These are phyloP conservation scores for Drosophila sp. DNA, from an alignment of 1,140 invertebrate genomes.

Conservation along the genomic window DNA sequence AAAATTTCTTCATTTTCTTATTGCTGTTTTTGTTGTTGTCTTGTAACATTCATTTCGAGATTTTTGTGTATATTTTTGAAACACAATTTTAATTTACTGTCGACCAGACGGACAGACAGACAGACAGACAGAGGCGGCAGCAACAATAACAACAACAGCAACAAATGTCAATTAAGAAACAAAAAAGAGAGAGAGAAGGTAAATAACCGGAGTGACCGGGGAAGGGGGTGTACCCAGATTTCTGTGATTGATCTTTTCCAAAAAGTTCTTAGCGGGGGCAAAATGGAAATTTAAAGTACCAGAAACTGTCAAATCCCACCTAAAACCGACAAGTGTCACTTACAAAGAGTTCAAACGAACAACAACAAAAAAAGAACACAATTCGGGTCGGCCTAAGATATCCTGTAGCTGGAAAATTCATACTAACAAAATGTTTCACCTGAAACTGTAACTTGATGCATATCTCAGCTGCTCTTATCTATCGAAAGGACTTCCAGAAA, in stretches of 20 bases:
- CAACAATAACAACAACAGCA: constrained; percentile 26
- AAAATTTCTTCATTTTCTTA: constrained; percentile 15
- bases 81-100: constrained; percentile 78
- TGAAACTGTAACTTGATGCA: no score
- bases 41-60: constrained; percentile 53
- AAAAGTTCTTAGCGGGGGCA: constrained; percentile 44
- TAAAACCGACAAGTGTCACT: constrained; percentile 62
- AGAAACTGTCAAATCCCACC: constrained; percentile 36
- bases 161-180: constrained; percentile 70
- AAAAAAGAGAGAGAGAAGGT: constrained; percentile 13
- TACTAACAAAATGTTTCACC: no score
- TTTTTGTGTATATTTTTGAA: constrained; percentile 49
- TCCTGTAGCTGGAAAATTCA: neutral
- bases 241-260: constrained; percentile 48
- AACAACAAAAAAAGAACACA: constrained; percentile 19
- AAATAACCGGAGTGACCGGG: constrained; percentile 7
- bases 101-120: constrained; percentile 25
- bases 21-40: constrained; percentile 31
- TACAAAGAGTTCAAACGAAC: constrained; percentile 63
- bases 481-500: no score
- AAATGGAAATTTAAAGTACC: constrained; percentile 35
- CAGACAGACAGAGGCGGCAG: constrained; percentile 17
- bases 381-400: neutral
- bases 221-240: constrained; percentile 26
- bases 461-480: no score